Evolutionary conservation across 2,113 vertebrate species (phyloP).

Genomic region (Tylochromis polylepis): DNA sequence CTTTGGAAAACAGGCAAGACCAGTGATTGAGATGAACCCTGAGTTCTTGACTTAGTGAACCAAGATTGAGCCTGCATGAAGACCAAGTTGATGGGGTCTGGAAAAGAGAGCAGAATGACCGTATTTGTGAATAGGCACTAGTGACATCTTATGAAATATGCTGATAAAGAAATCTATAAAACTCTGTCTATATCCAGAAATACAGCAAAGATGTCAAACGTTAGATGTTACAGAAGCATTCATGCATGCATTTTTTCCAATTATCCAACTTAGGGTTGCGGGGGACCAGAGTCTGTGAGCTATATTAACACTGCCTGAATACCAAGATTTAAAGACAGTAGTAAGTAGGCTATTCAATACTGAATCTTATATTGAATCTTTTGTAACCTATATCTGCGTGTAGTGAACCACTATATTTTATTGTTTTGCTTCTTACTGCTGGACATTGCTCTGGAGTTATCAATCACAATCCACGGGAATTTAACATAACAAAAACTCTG

Average conservation of each 20-base stretch:
- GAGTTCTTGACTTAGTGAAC: constrained; percentile 58
- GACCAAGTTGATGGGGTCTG: background rate
- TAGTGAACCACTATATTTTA: too few relatives aligned
- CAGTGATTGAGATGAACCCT: constrained; percentile 68
- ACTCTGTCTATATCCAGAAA: background rate
- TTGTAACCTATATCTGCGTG: too few relatives aligned
- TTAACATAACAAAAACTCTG: too few relatives aligned
- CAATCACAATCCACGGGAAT: too few relatives aligned
- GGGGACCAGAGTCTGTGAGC: accelerated
- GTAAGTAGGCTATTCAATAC: too few relatives aligned
- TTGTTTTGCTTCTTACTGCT: too few relatives aligned
- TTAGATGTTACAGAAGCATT: background rate
- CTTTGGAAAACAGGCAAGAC: constrained; percentile 45
- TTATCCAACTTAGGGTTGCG: background rate
- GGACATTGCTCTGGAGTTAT: too few relatives aligned
- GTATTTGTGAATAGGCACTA: accelerated
- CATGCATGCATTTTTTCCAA: background rate
- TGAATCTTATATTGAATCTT: too few relatives aligned
- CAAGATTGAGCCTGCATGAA: constrained; percentile 2
- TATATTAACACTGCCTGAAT: background rate
- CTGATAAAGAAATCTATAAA: background rate
- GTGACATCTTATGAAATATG: background rate
- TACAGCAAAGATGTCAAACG: background rate
- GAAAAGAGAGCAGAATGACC: background rate
- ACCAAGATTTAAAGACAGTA: too few relatives aligned